Evolutionary conservation across 2,113 vertebrate genomes (phyloP), one percentile per base, ranked within the genome.

Genomic region (Nestor notabilis): DNA sequence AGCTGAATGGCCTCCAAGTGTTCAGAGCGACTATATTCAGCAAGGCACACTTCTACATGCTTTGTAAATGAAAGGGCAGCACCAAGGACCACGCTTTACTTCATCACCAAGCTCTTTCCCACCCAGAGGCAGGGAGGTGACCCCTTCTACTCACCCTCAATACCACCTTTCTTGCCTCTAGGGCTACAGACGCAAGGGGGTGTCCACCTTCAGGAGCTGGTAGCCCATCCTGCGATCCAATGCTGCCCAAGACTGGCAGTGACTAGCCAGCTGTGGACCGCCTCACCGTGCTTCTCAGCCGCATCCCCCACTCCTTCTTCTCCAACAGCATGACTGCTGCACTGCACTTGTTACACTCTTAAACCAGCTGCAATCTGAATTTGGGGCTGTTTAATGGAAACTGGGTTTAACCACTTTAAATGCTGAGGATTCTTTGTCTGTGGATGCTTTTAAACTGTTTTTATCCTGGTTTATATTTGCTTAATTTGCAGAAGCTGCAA

Each of bases 41-140:
- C 52, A 68, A 69, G 41, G 39, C 29, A 70, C 12, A 23, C 10
- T 13, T 21, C 58, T 39, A 61, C 27, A 46, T 10, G 5, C 33
- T n/a, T 55, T 1, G 9, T 9, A 77, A 76, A 83, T 28, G 14
- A 50, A 61, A 72, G 29, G 33, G 35, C 25, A 76, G 52, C 68
- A 76, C 28, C 20, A 39, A 74, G 27, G 44, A 25, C 13, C 27
- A 28, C 12, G 39, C 16, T 31, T 25, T 24, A 12, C 35, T 41
- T 60, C 17, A 64, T 37, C 35, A 52, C 10, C 5, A 6, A 65
- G 19, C 6, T 25, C 18, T 68, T 69, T 13, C 12, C 33, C 39
- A 9, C 7, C 5, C 8, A 14, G 33, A 35, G 18, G 6, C 0
- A 0, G 3, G 18, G 15, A 68, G 13, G 27, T 10, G 10, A 29